A percentile compares a stretch with the other conserved stretches of the same genome.
Conservation (phyloP, 2,113 vertebrate genomes). For the Boulengeromyrus knoepffleri region DNA sequence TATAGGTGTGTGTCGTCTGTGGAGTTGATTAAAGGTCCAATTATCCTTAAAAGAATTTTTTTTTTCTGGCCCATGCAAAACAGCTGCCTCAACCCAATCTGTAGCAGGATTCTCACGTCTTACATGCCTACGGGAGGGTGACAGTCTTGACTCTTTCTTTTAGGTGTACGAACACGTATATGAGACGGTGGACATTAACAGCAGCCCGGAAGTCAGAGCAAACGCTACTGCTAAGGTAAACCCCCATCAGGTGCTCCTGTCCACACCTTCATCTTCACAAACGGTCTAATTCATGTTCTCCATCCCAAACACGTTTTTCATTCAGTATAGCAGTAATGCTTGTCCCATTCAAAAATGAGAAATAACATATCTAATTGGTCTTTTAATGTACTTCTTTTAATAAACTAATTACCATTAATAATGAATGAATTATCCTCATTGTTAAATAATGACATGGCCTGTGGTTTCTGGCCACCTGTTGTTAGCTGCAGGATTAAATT, state of each 20-base stretch:
- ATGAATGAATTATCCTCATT: not conserved
- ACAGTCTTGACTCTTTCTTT: constrained; percentile 13
- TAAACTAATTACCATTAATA: not conserved
- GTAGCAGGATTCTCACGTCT: not conserved
- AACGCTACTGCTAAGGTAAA: constrained; percentile 96
- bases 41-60: not conserved
- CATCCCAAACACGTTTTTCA: not conserved
- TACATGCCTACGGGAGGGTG: not conserved
- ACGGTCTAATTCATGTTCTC: not conserved
- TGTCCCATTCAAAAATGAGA: not conserved
- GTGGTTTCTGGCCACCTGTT: not conserved
- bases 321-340: not conserved
- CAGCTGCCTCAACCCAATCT: not conserved
- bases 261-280: not conserved
- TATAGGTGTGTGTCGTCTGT: not conserved
- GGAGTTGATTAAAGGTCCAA: not conserved
- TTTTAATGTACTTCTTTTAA: not conserved
- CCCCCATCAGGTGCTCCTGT: not conserved
- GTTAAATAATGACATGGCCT: not conserved
- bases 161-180: constrained; percentile 98
- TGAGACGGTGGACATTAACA: constrained; percentile 97
- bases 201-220: constrained; percentile 93
- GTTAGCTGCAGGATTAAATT: not conserved
- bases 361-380: not conserved
- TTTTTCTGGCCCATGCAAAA: not conserved